Conservation (phyloP, 2,797 vertebrate species). For the Sitta carolinensis region DNA sequence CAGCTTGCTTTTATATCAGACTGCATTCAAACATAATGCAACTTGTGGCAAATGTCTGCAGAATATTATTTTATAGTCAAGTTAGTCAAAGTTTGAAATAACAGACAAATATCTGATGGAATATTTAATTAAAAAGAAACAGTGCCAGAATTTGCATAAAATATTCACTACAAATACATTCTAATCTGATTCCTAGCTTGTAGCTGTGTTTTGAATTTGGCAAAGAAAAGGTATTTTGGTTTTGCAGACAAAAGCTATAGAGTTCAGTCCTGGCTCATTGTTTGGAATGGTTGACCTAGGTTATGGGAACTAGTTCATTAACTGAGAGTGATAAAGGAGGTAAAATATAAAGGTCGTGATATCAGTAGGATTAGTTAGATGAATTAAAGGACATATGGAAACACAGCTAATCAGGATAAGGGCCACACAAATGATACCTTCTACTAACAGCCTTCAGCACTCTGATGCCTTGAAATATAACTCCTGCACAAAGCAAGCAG, state of each 20-base stretch:
- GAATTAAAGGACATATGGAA: constrained; percentile 43
- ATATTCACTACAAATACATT: not conserved
- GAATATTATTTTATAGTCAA: not conserved
- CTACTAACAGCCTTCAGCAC: not conserved
- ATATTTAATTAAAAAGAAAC: not conserved
- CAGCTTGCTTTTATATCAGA: not conserved
- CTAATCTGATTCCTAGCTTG: not conserved
- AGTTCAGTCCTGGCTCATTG: not conserved
- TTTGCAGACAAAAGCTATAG: not conserved
- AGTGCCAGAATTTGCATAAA: not conserved
- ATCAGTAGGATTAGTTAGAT: constrained; percentile 28
- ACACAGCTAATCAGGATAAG: constrained; percentile 15
- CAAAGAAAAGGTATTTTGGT: constrained; percentile 1
- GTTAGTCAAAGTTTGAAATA: not conserved
- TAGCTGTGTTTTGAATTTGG: constrained; percentile 16
- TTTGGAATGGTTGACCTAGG: constrained; percentile 25
- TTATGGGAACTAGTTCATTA: constrained; percentile 45
- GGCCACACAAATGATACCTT: constrained; percentile 1
- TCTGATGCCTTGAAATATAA: not conserved
- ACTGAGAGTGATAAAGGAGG: constrained; percentile 13
- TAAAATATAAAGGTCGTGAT: constrained; percentile 39
- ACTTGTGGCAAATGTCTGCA: not conserved
- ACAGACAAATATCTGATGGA: not conserved
- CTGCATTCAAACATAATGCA: not conserved
- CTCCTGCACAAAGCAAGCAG: not conserved